Evolutionary conservation across 2,888 invertebrate genomes (phyloP).

Genomic region (Pseudoips prasinana): DNA sequence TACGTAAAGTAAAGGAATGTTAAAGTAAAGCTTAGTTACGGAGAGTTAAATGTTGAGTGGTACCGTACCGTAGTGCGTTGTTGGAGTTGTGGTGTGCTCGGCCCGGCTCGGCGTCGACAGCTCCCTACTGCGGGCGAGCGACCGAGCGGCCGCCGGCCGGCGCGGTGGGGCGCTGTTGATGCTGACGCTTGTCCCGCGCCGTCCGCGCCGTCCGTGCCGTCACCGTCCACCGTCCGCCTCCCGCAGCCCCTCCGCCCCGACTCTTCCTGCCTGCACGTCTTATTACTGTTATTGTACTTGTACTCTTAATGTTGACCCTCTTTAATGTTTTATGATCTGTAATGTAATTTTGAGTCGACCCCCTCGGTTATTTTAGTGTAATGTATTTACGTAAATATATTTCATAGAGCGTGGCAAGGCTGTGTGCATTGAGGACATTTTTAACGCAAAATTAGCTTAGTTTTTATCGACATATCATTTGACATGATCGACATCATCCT

Average conservation of each 20-base stretch:
- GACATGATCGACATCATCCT: slow-evolving; percentile 72
- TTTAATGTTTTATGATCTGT: slow-evolving; percentile 76
- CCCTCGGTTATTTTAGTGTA: slow-evolving; percentile 80
- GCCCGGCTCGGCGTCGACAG: slow-evolving; percentile 61
- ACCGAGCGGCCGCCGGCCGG: slow-evolving; percentile 29
- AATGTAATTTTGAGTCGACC: slow-evolving; percentile 75
- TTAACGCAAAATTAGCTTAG: slow-evolving; percentile 79
- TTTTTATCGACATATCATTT: slow-evolving; percentile 67
- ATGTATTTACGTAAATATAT: slow-evolving; percentile 72
- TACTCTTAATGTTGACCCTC: slow-evolving; percentile 75
- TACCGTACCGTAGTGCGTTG: slow-evolving; percentile 78
- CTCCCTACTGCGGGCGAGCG: slow-evolving; percentile 52
- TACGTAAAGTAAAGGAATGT: slow-evolving; percentile 74
- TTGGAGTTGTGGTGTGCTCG: slow-evolving; percentile 69
- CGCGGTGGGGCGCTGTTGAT: slow-evolving; percentile 53
- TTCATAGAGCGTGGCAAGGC: slow-evolving; percentile 87
- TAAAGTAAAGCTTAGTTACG: slow-evolving; percentile 78
- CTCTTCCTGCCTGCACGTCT: slow-evolving; percentile 73
- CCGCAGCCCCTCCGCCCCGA: slow-evolving; percentile 48
- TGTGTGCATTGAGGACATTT: slow-evolving; percentile 85
- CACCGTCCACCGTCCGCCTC: slow-evolving; percentile 46
- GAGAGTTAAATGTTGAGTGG: slow-evolving; percentile 79
- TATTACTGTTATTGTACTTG: slow-evolving; percentile 71
- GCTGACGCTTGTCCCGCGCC: slow-evolving; percentile 39
- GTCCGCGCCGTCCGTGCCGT: slow-evolving; percentile 32